phyloP scores from a whole-genome alignment of 2,113 vertebrate genomes.

The Psettodes erumei region DNA sequence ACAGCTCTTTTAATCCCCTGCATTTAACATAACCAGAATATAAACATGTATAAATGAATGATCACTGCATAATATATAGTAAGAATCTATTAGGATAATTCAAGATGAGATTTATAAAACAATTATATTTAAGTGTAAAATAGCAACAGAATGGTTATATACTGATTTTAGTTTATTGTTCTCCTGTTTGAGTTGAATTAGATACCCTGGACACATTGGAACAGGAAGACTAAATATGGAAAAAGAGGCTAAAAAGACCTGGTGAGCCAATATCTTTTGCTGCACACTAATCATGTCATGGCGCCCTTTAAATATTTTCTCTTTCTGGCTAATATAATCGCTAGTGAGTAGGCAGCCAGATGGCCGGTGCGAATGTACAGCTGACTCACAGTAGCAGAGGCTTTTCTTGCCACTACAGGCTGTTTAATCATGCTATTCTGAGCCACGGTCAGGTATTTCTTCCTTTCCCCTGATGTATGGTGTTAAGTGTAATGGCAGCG shows the following conservation, averaged over 20 bases:
- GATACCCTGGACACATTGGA: background rate
- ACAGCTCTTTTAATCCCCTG: slow-evolving; percentile 1
- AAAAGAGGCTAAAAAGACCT: background rate
- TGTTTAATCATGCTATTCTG: slow-evolving; percentile 64
- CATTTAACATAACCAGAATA: slow-evolving; percentile 3
- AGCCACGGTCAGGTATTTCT: slow-evolving; percentile 47
- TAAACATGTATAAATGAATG: background rate
- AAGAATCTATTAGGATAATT: no score
- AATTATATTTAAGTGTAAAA: no score
- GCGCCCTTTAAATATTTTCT: slow-evolving; percentile 42
- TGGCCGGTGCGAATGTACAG: slow-evolving; percentile 59
- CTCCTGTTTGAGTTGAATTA: background rate
- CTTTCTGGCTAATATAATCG: slow-evolving; percentile 44
- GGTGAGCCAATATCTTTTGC: slow-evolving; percentile 34
- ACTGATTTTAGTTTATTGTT: background rate
- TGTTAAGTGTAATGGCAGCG: slow-evolving; percentile 45
- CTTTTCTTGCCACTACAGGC: slow-evolving; percentile 42
- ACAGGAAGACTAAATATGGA: background rate
- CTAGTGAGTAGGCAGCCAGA: slow-evolving; percentile 58
- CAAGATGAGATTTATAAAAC: no score
- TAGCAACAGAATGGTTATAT: no score
- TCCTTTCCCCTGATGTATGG: slow-evolving; percentile 29
- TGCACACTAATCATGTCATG: slow-evolving; percentile 31
- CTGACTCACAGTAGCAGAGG: slow-evolving; percentile 67
- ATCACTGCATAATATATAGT: background rate